These are phyloP conservation scores for Synergus umbraculus DNA, from an alignment of 2,888 invertebrate genomes.

Conservation along the genomic window DNA sequence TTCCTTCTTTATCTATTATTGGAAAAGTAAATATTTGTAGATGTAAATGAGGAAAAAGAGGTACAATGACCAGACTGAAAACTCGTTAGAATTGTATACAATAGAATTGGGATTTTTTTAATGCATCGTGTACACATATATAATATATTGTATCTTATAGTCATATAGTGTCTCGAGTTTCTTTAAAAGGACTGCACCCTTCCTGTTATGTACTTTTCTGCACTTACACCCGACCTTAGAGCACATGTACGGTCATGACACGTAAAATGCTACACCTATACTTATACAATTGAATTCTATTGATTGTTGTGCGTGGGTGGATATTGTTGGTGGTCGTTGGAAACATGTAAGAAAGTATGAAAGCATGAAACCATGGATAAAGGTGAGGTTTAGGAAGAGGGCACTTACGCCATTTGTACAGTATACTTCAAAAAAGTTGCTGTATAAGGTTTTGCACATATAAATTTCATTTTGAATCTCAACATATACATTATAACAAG, in stretches of 20 bases:
- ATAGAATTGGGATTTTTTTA: constrained; percentile 16
- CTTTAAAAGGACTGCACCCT: constrained; percentile 36
- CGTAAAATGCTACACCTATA: constrained; percentile 22
- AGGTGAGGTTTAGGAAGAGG: constrained; percentile 25
- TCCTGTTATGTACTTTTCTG: constrained; percentile 31
- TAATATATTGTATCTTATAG: neutral
- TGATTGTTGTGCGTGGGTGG: constrained; percentile 34
- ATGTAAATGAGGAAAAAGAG: constrained; percentile 1
- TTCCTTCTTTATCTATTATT: neutral
- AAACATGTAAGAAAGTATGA: constrained; percentile 15
- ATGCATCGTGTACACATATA: neutral
- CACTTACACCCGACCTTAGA: constrained; percentile 15
- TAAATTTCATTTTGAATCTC: no score
- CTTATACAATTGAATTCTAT: constrained; percentile 13
- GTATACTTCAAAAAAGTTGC: neutral
- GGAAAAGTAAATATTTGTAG: constrained; percentile 6
- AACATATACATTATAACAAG: no score
- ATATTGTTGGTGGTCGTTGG: constrained; percentile 6
- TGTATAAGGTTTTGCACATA: neutral
- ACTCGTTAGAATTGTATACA: neutral
- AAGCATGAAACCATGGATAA: neutral
- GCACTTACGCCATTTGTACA: neutral
- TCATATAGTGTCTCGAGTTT: neutral
- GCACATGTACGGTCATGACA: constrained; percentile 27
- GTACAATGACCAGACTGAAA: neutral